Evolutionary conservation across 2,888 invertebrate genomes (phyloP).

Genomic region (Leptothorax acervorum): DNA sequence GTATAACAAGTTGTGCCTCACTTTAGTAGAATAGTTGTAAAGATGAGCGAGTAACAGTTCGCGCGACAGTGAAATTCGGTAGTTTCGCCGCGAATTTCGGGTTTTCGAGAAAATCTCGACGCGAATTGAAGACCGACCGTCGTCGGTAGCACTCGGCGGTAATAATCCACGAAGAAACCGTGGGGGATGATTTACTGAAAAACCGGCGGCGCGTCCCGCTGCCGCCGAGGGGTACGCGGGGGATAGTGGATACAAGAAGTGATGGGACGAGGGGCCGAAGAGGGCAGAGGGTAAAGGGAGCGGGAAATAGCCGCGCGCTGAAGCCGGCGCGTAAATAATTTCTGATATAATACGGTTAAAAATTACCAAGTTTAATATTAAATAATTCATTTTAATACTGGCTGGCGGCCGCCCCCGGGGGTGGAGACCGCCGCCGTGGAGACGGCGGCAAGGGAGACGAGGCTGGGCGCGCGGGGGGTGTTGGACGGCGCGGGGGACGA

Average conservation of each 20-base stretch:
- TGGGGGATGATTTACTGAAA: conserved; percentile 45
- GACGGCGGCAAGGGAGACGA: conserved; percentile 61
- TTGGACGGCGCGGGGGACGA: conserved; percentile 61
- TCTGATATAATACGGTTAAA: conserved; percentile 85
- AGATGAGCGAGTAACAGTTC: background rate
- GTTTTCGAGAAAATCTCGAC: background rate
- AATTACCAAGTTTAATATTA: conserved; percentile 88
- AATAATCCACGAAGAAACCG: conserved; percentile 40
- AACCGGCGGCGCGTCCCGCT: conserved; percentile 24
- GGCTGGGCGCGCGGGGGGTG: conserved; percentile 52
- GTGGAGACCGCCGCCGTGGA: conserved; percentile 72
- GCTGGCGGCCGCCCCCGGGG: conserved; percentile 81
- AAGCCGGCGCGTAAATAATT: conserved; percentile 82
- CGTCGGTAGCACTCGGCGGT: conserved; percentile 31
- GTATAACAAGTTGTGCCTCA: background rate
- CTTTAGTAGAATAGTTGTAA: background rate
- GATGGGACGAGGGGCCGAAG: conserved; percentile 33
- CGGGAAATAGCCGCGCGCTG: conserved; percentile 66
- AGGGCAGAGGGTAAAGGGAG: conserved; percentile 44
- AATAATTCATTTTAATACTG: conserved; percentile 88
- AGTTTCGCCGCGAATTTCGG: background rate
- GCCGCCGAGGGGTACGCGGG: conserved; percentile 21
- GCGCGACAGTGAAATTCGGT: background rate
- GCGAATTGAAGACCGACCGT: background rate
- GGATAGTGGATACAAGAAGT: conserved; percentile 20